These are phyloP conservation scores for Mesorhabditis sp. DNA, from an alignment of 2,888 invertebrate genomes.

Conservation along the genomic window DNA sequence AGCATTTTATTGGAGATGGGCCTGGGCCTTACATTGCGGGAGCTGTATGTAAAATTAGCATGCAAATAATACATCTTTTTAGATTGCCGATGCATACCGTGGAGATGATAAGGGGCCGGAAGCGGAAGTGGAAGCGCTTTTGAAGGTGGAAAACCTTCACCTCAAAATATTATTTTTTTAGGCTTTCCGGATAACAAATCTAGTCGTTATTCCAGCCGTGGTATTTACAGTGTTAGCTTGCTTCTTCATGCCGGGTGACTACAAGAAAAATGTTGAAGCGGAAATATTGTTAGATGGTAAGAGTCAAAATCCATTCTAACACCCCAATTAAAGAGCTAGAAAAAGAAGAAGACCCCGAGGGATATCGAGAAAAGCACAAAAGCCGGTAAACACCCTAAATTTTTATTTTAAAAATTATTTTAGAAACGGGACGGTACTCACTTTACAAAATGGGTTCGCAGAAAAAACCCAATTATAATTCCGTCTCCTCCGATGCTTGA, in stretches of 20 bases:
- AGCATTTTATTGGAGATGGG: not conserved
- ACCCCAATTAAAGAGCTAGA: too few species aligned
- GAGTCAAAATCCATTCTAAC: too few species aligned
- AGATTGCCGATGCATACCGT: not conserved
- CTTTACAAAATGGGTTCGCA: too few species aligned
- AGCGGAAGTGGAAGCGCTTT: not conserved
- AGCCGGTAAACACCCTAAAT: too few species aligned
- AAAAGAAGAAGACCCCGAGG: too few species aligned
- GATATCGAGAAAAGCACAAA: too few species aligned
- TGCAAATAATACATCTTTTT: not conserved
- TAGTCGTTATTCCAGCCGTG: not conserved
- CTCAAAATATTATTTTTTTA: not conserved
- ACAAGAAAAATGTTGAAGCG: not conserved
- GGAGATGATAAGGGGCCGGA: not conserved
- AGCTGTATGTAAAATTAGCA: not conserved
- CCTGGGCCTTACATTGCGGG: conserved; percentile 3
- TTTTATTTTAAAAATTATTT: too few species aligned
- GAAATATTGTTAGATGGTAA: not conserved
- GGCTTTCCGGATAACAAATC: not conserved
- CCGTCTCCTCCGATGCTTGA: too few species aligned
- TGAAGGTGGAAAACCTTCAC: not conserved
- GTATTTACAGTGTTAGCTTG: not conserved
- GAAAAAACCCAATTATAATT: too few species aligned
- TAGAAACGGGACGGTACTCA: too few species aligned
- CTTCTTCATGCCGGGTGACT: not conserved